Base-by-base conservation (phyloP, 1,140 invertebrate species). In the Drosophila prosaltans region DNA sequence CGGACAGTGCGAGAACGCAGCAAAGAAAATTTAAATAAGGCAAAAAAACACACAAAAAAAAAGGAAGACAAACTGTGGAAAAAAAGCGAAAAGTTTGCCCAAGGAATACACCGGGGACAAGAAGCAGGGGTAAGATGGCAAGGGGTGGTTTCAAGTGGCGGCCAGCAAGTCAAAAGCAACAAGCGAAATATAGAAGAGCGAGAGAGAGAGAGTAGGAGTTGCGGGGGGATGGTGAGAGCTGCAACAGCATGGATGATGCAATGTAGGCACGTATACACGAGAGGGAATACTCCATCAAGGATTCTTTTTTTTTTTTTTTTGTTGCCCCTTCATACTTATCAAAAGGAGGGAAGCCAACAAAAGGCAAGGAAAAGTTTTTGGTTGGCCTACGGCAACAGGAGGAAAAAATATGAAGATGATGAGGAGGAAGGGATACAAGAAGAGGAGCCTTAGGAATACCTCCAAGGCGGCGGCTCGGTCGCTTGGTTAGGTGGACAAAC, bases 81-180 rank as follows among this genome's bases (percentile, higher is more conserved):
- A 51, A 43, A 51, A 51, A 51, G 45, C 21, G 36, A 58, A 81
- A 67, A 74, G 71, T 77, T 70, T 77, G 64, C 32, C 64, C 72
- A 85, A 84, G 72, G 65, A 82, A 86, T 73, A 72, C 72, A 73
- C 68, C 54, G 76, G 73, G 78, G 66, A 90, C 40, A 41, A 43
- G 55, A 24, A 24, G 48, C 40, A 16, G 63, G 41, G 11, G 41
- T 5, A 16, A n/a, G 41, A 43, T 16, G 21, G 16, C 16, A 7
- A 10, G 24, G 45, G 45, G 3, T 51, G 45, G 2, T 51, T 36
- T 51, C 21, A 51, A 51, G 45, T 51, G 45, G 45, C 45, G 45
- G 45, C 45, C 45, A 51, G 55, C 61, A 70, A 78, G 72, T 79
- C 65, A 62, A 78, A 69, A 80, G 84, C 81, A 89, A 90, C 81